Conservation (phyloP, 92 coral and sea anemone genomes). For the Umimayanthus kanabou region DNA sequence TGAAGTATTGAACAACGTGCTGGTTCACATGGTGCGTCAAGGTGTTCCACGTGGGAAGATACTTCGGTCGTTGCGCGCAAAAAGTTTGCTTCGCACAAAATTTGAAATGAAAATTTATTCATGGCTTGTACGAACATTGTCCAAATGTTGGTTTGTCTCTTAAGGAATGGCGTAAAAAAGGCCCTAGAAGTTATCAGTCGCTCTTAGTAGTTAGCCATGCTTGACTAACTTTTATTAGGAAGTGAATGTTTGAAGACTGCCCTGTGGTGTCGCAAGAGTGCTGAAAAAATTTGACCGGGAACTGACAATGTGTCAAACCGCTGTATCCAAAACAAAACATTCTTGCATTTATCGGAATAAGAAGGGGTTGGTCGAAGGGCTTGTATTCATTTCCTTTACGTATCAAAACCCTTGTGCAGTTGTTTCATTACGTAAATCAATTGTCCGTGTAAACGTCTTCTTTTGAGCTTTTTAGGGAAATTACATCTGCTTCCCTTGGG, state of each 20-base stretch:
- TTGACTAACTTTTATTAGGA: constrained; percentile 28
- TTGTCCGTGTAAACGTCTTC: constrained; percentile 38
- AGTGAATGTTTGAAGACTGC: constrained; percentile 4
- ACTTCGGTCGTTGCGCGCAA: constrained; percentile 48
- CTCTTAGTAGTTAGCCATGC: constrained; percentile 11
- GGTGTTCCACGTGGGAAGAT: constrained; percentile 94
- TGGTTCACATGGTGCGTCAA: constrained; percentile 87
- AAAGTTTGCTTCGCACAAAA: constrained; percentile 25
- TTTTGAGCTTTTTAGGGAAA: neutral
- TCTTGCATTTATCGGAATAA: neutral
- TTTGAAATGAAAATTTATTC: constrained; percentile 31
- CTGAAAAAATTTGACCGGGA: constrained; percentile 16
- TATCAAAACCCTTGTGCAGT: constrained; percentile 17
- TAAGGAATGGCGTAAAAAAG: neutral
- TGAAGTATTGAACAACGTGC: constrained; percentile 72
- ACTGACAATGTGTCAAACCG: neutral
- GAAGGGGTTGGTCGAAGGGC: constrained; percentile 20
- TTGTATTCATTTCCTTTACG: constrained; percentile 29
- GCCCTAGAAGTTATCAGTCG: neutral
- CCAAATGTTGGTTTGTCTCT: neutral
- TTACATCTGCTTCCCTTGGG: constrained; percentile 39
- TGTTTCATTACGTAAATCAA: constrained; percentile 34
- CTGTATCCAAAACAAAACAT: constrained; percentile 15
- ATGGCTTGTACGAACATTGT: neutral
- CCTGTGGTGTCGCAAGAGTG: constrained; percentile 32